phyloP scores from a whole-genome alignment of 2,888 invertebrate genomes.

The Dasysyrphus tricinctus region DNA sequence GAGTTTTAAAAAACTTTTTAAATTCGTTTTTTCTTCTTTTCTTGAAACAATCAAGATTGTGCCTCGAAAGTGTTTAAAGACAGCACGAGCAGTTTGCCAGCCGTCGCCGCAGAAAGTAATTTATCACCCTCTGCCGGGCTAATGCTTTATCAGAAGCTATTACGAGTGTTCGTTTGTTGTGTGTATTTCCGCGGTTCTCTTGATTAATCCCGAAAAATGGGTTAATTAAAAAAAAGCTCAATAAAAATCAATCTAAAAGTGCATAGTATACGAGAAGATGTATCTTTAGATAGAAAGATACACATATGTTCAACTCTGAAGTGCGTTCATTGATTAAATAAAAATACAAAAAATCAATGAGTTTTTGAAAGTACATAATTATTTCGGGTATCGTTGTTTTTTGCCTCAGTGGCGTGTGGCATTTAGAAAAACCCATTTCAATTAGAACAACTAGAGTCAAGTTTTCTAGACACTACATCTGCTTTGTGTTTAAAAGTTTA shows the following conservation, averaged over 20 bases:
- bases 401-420: constrained; percentile 62
- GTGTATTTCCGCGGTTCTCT: constrained; percentile 39
- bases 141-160: constrained; percentile 65
- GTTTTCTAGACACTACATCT: constrained; percentile 48
- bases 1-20: constrained; percentile 1
- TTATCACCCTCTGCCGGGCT: background rate
- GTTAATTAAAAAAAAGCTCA: constrained; percentile 61
- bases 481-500: constrained; percentile 47
- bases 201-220: constrained; percentile 73
- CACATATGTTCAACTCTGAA: background rate
- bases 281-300: constrained; percentile 29
- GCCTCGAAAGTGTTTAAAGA: background rate
- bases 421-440: background rate
- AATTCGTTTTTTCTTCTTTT: background rate
- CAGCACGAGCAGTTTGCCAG: background rate
- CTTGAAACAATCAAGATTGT: constrained; percentile 13
- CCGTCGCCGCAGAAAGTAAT: background rate
- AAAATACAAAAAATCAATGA: constrained; percentile 2
- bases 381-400: constrained; percentile 43
- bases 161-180: constrained; percentile 39
- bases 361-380: background rate
- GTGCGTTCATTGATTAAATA: constrained; percentile 54
- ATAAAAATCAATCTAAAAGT: constrained; percentile 9
- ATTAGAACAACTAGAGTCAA: constrained; percentile 1
- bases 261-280: background rate